Evolutionary conservation across 2,797 vertebrate species (phyloP), one percentile per base, ranked within the genome.

Genomic region (Gila robusta): DNA sequence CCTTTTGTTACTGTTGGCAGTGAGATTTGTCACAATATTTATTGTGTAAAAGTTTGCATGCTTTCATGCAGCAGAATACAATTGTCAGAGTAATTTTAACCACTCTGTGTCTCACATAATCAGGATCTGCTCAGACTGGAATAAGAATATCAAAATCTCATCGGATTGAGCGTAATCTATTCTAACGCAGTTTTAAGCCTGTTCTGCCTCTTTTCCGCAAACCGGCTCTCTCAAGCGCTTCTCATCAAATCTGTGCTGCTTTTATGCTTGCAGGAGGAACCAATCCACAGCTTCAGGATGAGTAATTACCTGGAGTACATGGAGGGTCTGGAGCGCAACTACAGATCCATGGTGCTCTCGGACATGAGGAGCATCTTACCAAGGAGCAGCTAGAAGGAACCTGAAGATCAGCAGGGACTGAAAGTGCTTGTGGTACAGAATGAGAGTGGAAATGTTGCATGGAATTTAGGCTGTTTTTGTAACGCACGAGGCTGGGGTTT

Each of bases 301-400:
- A 94, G 96, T 78, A 89, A 95, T 92, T 96, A 98, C 89, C 92
- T 98, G 94, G 95, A 95, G 82, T 98, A 96, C 91, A 98, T 99
- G 98, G 93, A 96, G 92, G 92, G 74, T 17, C 92, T 99, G 93
- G 96, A 98, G 89, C 88, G 79, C 3, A 92, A 91, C 86, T 97
- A 99, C 95, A 95, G 97, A 85, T 91, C 91, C 0, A n/a, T 95
- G 32, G 92, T 99, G 59, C 93, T 98, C 88, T 89, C 94, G 39
- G 97, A 98, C 90, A 98, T 99, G 98, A 93, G 79, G 72, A 95
- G 82, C 59, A 90, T 98, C 90, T 83, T 88, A 41, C 93, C 82
- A 79, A 85, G 89, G 79, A n/a, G 14, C 86, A 67, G 41, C 71
- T 89, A 87, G 79, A 19, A 71, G 26, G 12, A 44, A 56, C 28